These are phyloP conservation scores for Barypeithes pellucidus DNA, from an alignment of 2,888 invertebrate genomes.

Conservation along the genomic window DNA sequence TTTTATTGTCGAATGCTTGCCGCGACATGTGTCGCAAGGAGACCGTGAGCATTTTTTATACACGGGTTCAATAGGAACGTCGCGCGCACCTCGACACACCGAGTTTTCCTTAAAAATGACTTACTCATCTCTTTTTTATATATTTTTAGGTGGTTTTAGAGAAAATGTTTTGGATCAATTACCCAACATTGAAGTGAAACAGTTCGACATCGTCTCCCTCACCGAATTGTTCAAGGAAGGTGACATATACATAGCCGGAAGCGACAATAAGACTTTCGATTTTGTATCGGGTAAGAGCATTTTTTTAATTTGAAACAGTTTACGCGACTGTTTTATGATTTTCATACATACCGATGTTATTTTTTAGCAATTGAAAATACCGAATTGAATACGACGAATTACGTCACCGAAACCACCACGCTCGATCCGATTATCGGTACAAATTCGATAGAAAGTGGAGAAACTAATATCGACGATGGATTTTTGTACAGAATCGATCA, in stretches of 20 bases:
- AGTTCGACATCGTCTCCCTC: slow-evolving; percentile 73
- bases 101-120: no score
- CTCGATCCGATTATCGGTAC: slow-evolving; percentile 61
- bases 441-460: slow-evolving; percentile 65
- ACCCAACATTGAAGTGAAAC: slow-evolving; percentile 70
- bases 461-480: slow-evolving; percentile 60
- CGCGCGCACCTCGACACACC: no score
- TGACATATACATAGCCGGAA: slow-evolving; percentile 72
- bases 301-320: background rate
- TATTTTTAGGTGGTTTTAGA: slow-evolving; percentile 67
- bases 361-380: slow-evolving; percentile 62
- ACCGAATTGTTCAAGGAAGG: slow-evolving; percentile 70
- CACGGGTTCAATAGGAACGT: no score
- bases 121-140: no score
- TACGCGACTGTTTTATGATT: no score
- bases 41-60: no score
- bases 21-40: no score
- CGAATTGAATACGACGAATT: slow-evolving; percentile 64
- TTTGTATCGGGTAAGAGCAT: slow-evolving; percentile 55
- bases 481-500: slow-evolving; percentile 64
- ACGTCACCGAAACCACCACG: slow-evolving; percentile 66
- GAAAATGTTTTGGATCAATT: slow-evolving; percentile 73
- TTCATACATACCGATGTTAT: no score
- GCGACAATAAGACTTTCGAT: slow-evolving; percentile 67
- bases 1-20: no score